Conservation (phyloP, 2,797 vertebrate species). For the Bucorvus abyssinicus region DNA sequence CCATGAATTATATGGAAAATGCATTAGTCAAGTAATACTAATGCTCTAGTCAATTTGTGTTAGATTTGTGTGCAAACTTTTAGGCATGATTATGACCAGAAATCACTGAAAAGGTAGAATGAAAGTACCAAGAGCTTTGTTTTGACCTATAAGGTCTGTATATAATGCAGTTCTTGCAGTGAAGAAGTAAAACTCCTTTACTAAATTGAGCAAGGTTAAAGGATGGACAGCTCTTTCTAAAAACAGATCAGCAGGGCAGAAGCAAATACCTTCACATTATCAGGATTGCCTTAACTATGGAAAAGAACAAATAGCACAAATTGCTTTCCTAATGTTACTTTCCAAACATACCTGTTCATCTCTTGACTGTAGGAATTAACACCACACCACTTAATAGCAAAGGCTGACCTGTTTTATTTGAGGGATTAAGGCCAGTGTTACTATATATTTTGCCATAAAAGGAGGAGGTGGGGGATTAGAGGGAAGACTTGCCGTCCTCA, state of each 20-base stretch:
- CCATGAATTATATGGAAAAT: neutral
- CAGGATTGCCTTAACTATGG: neutral
- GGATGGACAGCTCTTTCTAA: neutral
- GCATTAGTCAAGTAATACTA: neutral
- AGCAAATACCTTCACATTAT: neutral
- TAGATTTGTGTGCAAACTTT: neutral
- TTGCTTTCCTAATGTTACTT: neutral
- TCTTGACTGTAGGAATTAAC: conserved; percentile 6
- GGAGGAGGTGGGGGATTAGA: neutral
- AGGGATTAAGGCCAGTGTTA: neutral
- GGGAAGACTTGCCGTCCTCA: neutral
- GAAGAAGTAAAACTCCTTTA: neutral
- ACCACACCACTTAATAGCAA: neutral
- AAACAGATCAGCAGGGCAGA: neutral
- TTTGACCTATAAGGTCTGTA: neutral
- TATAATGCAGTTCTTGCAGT: neutral
- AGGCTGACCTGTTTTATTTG: neutral
- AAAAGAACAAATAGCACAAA: neutral
- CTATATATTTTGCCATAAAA: neutral
- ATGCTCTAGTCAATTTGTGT: fast-evolving
- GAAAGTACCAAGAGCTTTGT: neutral
- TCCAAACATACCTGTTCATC: neutral
- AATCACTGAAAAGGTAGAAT: neutral
- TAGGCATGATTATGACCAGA: neutral
- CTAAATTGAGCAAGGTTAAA: conserved; percentile 21